Percentiles rank a stretch among this genome's conserved stretches.
Evolutionary conservation across 2,113 vertebrate genomes (phyloP).

Genomic region (Petrocephalus microphthalmus): DNA sequence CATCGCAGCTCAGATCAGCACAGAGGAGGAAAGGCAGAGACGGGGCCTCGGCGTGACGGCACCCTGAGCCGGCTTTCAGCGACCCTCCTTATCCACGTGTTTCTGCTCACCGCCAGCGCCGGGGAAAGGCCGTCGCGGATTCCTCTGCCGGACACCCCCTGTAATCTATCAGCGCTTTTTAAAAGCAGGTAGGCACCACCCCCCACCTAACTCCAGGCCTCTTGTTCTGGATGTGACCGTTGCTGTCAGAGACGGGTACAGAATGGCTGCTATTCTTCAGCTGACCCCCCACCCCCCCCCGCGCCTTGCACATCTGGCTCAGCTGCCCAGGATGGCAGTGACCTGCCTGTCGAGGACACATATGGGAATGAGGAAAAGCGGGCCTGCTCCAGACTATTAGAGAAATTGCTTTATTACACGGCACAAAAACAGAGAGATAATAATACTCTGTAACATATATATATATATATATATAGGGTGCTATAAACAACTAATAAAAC

Average conservation of each 20-base stretch:
- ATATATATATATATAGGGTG: conserved; percentile 66
- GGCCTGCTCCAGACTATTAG: conserved; percentile 84
- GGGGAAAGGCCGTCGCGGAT: conserved; percentile 19
- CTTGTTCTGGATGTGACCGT: conserved; percentile 35
- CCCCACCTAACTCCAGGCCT: conserved; percentile 23
- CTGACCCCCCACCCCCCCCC: conserved; percentile 30
- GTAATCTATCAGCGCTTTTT: conserved; percentile 44
- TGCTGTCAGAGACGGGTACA: conserved; percentile 43
- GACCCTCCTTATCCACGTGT: conserved; percentile 39
- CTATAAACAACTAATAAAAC: conserved; percentile 26
- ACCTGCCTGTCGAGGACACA: conserved; percentile 80
- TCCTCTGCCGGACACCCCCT: conserved; percentile 42
- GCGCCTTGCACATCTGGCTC: conserved; percentile 55
- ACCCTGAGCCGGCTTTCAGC: conserved; percentile 35
- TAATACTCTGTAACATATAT: conserved; percentile 46
- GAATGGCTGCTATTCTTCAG: conserved; percentile 52
- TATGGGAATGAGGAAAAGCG: conserved; percentile 83
- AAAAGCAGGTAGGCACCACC: conserved; percentile 34
- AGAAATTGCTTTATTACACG: conserved; percentile 79
- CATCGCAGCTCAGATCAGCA: conserved; percentile 27
- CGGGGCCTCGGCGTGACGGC: conserved; percentile 25
- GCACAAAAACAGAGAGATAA: neutral
- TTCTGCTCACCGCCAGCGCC: conserved; percentile 40
- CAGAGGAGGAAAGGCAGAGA: conserved; percentile 43
- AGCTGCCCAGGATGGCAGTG: conserved; percentile 62